Percentiles rank a stretch among this genome's conserved stretches.
Evolutionary conservation across 2,113 vertebrate genomes (phyloP).

Genomic region (Cricetomys ansorgei): DNA sequence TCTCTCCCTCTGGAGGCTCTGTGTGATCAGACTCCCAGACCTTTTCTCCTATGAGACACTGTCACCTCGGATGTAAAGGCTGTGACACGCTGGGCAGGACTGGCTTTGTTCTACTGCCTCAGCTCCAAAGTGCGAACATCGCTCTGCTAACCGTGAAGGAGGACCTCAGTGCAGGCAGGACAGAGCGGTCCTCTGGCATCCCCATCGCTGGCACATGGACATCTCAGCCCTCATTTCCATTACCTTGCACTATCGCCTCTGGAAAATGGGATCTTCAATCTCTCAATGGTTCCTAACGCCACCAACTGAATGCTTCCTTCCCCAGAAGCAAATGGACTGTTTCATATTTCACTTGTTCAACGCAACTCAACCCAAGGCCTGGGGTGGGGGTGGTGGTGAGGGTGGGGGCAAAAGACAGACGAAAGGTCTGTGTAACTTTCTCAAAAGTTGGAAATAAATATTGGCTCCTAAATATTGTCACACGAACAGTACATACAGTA

Average conservation of each 20-base stretch:
- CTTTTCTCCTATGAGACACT: neutral
- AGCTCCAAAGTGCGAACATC: neutral
- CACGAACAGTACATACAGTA: neutral
- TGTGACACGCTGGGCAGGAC: neutral
- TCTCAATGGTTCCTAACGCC: neutral
- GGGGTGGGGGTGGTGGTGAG: no score
- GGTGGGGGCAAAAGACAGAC: neutral
- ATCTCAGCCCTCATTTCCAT: neutral
- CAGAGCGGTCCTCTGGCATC: fast-evolving
- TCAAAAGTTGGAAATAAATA: neutral
- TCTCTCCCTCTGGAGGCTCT: neutral
- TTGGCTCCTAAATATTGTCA: neutral
- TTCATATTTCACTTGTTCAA: neutral
- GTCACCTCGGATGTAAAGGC: neutral
- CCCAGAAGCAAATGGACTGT: neutral
- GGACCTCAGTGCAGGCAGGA: neutral
- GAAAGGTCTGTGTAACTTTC: neutral
- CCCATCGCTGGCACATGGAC: neutral
- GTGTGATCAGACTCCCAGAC: neutral
- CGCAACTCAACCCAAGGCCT: neutral
- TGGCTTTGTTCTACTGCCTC: neutral
- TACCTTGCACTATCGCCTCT: neutral
- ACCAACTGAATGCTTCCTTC: neutral
- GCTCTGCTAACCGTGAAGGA: neutral
- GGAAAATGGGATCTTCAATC: neutral